phyloP scores from a whole-genome alignment of 2,113 vertebrate species.

The Halichoerus grypus region DNA sequence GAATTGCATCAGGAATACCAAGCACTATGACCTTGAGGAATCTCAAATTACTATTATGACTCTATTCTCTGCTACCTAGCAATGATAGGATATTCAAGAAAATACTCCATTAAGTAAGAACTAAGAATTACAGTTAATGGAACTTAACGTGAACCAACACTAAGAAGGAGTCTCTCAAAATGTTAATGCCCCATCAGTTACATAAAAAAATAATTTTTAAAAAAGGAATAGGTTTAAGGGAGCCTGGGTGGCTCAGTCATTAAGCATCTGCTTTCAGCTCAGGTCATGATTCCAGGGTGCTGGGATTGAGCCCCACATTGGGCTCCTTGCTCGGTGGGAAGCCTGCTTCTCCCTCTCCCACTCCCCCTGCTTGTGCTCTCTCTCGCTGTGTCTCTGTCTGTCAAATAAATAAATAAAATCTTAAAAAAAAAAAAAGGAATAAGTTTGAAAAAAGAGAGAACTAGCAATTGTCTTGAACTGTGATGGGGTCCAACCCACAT shows the following conservation, averaged over 20 bases:
- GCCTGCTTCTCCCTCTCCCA: too few species aligned
- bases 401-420: too few species aligned
- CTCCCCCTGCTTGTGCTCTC: too few species aligned
- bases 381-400: too few species aligned
- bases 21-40: conserved; percentile 21
- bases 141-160: not conserved
- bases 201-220: not conserved
- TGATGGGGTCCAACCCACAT: not conserved
- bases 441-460: not conserved
- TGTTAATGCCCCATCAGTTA: not conserved
- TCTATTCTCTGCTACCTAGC: conserved; percentile 28
- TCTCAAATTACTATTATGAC: conserved; percentile 46
- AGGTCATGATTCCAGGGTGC: too few species aligned
- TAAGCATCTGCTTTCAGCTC: too few species aligned
- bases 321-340: too few species aligned
- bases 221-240: not conserved
- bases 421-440: not conserved
- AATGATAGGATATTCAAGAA: conserved; percentile 36
- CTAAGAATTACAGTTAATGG: not conserved
- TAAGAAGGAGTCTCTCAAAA: not conserved
- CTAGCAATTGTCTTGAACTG: not conserved
- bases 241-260: too few species aligned
- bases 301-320: too few species aligned
- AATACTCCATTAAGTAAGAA: not conserved
- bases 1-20: conserved; percentile 72